Evolutionary conservation across 2,888 invertebrate genomes (phyloP), one percentile per base, ranked within the genome.

Genomic region (Eristalinus aeneus): DNA sequence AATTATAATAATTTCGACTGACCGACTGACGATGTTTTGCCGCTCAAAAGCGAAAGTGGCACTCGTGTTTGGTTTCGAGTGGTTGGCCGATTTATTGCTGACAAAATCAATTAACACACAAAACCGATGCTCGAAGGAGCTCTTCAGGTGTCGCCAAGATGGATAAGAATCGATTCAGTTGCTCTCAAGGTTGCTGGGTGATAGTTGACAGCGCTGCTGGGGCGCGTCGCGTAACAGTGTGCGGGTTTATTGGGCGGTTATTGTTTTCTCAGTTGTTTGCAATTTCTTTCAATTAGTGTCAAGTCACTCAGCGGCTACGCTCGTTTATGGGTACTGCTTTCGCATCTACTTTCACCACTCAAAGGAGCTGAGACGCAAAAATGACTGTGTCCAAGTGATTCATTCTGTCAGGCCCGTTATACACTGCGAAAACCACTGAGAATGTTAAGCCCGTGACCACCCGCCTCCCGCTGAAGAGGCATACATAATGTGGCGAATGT

Each of bases 1-100:
- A 73, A 79, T 72, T 79, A 67, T n/a, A 67, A 60, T 67, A 65
- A 34, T 39, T 56, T 36, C 58, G 31, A 20, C 54, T 54, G 10
- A n/a, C n/a, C 64, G 64, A 27, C 65, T 6, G 39, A 27, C 1
- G 16, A 23, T 9, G 31, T 53, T n/a, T 54, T 54, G 53, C 31
- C 39, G 56, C 16, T n/a, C 65, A 46, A 73, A 79, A 79, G 79
- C 79, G 79, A 79, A 79, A 79, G 79, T 72, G 23, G 71, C 58
- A 39, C 39, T 32, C 23, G 27, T n/a, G 9, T 39, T 31, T n/a
- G 69, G n/a, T 31, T 60, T 65, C 34, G 67, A 46, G 8, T 46
- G 46, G 8, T 16, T 22, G 60, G 61, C 23, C 3, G 27, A 65
- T 46, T 60, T 31, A 27, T 58, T 60, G 36, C 2, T n/a, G 79